phyloP scores from a whole-genome alignment of 2,797 vertebrate genomes.

The Melanotaenia trifasciata region DNA sequence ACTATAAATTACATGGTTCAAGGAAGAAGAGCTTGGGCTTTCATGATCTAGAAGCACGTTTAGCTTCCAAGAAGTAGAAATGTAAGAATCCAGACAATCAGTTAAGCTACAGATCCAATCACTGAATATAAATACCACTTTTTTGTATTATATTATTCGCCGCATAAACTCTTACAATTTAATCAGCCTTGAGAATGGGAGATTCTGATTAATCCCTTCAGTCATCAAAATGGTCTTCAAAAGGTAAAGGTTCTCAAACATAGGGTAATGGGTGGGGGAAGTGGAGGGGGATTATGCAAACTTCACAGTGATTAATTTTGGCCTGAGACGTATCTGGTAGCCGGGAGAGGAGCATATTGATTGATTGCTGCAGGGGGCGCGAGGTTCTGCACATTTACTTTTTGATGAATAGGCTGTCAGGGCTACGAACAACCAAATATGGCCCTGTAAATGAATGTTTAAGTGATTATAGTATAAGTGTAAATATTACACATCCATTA shows the following conservation, averaged over 20 bases:
- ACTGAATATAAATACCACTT: conserved; percentile 39
- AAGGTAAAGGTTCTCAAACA: conserved; percentile 78
- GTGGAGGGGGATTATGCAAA: conserved; percentile 81
- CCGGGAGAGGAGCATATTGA: conserved; percentile 79
- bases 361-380: conserved; percentile 83
- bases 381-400: conserved; percentile 82
- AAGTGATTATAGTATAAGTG: conserved; percentile 84
- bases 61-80: conserved; percentile 36
- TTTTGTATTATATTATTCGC: conserved; percentile 33
- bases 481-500: conserved; percentile 88
- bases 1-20: conserved; percentile 1
- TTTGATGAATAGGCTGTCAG: conserved; percentile 89
- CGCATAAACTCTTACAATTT: conserved; percentile 56
- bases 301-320: conserved; percentile 84
- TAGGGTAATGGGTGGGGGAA: conserved; percentile 63
- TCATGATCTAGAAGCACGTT: conserved; percentile 7
- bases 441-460: conserved; percentile 82
- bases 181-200: conserved; percentile 54
- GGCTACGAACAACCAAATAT: conserved; percentile 82
- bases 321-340: conserved; percentile 77
- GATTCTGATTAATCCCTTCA: conserved; percentile 76
- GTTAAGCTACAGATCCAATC: conserved; percentile 50
- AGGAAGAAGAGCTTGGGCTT: conserved; percentile 4
- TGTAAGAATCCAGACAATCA: conserved; percentile 44
- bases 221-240: conserved; percentile 73